Percentiles rank a stretch among this genome's conserved stretches.
Evolutionary conservation across 2,113 vertebrate species (phyloP).

Genomic region (Dromiciops gliroides): DNA sequence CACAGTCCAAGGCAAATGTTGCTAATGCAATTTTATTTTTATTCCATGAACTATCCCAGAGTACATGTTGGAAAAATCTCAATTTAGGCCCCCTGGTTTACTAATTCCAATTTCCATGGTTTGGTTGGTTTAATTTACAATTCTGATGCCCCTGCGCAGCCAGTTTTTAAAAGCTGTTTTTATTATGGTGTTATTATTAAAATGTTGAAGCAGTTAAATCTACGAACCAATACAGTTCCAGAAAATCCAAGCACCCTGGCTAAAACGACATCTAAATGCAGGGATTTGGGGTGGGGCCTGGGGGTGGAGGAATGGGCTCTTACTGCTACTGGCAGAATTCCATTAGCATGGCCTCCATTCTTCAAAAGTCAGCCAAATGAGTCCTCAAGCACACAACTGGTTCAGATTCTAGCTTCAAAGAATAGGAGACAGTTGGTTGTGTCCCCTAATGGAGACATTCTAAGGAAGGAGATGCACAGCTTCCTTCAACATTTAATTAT

Average conservation of each 20-base stretch:
- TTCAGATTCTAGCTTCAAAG: neutral
- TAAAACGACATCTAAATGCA: neutral
- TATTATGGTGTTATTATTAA: neutral
- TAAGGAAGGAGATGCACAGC: neutral
- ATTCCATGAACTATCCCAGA: neutral
- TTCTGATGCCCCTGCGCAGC: neutral
- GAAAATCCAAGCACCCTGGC: neutral
- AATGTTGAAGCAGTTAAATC: constrained; percentile 1
- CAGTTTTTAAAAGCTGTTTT: constrained; percentile 3
- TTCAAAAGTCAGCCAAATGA: neutral
- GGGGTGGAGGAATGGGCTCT: neutral
- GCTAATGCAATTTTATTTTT: constrained; percentile 1
- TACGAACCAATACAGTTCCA: neutral
- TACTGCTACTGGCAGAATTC: neutral
- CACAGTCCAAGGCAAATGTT: neutral
- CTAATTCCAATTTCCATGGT: constrained; percentile 2
- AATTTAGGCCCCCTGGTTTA: neutral
- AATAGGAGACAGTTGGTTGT: neutral
- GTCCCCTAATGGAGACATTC: neutral
- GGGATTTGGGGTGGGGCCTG: neutral
- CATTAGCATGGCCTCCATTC: neutral
- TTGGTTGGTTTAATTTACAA: constrained; percentile 1
- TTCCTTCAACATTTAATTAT: neutral
- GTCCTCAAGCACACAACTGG: neutral
- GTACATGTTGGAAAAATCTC: constrained; percentile 2